Conservation (phyloP, 2,113 vertebrate genomes). For the Passerina amoena region DNA sequence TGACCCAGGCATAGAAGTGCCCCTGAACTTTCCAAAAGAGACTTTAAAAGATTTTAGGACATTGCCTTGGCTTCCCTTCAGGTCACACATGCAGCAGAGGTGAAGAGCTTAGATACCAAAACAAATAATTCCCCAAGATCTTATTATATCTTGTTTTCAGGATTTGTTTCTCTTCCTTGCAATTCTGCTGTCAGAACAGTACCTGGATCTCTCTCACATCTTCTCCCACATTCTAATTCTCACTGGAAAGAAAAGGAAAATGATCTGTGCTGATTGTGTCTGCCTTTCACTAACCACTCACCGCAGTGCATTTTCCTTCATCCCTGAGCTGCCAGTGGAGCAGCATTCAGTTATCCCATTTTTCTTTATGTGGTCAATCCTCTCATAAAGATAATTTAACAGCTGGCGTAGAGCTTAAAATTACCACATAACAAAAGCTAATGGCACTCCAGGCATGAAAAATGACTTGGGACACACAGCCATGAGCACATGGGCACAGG, state of each 20-base stretch:
- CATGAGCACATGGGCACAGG: neutral
- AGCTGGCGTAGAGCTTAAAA: neutral
- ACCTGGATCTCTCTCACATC: neutral
- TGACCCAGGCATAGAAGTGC: neutral
- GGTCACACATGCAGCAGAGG: neutral
- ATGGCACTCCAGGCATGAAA: neutral
- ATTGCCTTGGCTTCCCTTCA: neutral
- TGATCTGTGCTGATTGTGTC: neutral
- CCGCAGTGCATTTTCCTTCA: rapidly evolving
- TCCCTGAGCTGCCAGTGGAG: neutral
- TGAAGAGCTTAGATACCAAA: neutral
- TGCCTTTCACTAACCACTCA: neutral
- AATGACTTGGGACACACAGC: neutral
- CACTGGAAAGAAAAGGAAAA: neutral
- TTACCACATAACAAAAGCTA: neutral
- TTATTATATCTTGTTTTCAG: neutral
- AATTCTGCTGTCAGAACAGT: neutral
- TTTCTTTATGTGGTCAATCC: neutral
- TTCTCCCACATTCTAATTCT: neutral
- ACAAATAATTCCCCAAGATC: neutral
- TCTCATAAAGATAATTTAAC: neutral
- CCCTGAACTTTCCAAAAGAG: neutral
- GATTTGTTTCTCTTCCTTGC: no score
- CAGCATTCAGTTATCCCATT: neutral
- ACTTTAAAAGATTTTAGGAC: neutral